phyloP scores from a whole-genome alignment of 2,113 vertebrate species.

The Cyprinus carpio region DNA sequence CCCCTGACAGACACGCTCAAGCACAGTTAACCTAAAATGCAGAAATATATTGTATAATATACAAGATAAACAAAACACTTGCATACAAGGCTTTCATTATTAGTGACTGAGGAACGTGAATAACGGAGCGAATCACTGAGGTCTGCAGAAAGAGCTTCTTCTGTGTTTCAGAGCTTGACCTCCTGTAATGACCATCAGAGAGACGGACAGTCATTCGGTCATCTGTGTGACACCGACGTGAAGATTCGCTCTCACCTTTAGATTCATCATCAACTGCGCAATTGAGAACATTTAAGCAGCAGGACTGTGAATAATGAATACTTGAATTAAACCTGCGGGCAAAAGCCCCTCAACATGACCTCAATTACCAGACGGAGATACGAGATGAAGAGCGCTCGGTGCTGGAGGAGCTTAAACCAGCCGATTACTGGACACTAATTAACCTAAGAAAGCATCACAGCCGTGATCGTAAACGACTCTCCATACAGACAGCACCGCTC shows the following conservation, averaged over 20 bases:
- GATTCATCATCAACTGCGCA: neutral
- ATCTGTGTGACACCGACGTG: neutral
- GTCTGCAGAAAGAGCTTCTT: neutral
- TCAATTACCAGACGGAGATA: neutral
- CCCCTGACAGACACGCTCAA: neutral
- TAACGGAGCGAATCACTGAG: neutral
- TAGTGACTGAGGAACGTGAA: neutral
- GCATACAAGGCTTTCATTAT: neutral
- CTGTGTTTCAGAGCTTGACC: neutral
- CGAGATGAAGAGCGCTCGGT: neutral
- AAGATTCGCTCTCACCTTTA: neutral
- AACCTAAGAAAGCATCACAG: neutral
- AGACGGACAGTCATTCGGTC: neutral
- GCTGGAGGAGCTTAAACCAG: neutral
- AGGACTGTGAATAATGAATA: neutral
- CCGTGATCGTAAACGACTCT: neutral
- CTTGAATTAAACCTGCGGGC: conserved; percentile 1
- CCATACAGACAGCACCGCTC: no score
- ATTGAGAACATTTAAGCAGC: neutral
- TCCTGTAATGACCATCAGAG: neutral
- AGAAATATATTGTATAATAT: neutral
- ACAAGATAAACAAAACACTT: neutral
- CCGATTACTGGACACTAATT: neutral
- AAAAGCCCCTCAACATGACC: neutral
- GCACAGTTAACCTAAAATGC: neutral